Evolutionary conservation across 2,888 invertebrate genomes (phyloP).

Genomic region (Andrena marginata): DNA sequence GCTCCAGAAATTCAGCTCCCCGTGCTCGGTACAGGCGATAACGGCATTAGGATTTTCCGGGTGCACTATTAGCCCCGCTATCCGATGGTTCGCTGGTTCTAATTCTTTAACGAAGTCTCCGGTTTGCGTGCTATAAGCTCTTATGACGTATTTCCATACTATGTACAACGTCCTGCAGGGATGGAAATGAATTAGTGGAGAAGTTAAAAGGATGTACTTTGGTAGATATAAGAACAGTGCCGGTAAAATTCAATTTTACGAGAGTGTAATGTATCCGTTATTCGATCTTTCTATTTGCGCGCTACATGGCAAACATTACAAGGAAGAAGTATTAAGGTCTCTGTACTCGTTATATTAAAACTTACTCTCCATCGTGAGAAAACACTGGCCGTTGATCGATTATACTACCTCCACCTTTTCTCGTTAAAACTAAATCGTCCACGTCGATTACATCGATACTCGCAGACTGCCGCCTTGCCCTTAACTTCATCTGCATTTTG

Average conservation of each 20-base stretch:
- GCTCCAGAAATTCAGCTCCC: slow-evolving; percentile 87
- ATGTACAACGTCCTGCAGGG: slow-evolving; percentile 87
- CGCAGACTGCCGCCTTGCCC: slow-evolving; percentile 1
- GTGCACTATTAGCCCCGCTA: slow-evolving; percentile 86
- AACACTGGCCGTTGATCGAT: slow-evolving; percentile 88
- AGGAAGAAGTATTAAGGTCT: neutral
- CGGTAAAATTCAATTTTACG: too few relatives aligned
- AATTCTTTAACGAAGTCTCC: slow-evolving; percentile 88
- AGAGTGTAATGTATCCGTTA: too few relatives aligned
- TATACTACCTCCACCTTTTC: slow-evolving; percentile 89
- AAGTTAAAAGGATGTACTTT: too few relatives aligned
- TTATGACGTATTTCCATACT: slow-evolving; percentile 87
- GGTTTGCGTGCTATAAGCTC: slow-evolving; percentile 88
- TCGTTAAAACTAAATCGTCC: slow-evolving; percentile 86
- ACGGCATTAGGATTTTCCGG: slow-evolving; percentile 84
- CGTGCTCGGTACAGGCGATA: slow-evolving; percentile 87
- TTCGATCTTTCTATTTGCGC: neutral
- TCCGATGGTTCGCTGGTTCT: slow-evolving; percentile 85
- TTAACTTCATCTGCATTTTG: slow-evolving; percentile 62
- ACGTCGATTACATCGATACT: slow-evolving; percentile 48
- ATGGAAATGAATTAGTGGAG: neutral
- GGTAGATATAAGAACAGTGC: too few relatives aligned
- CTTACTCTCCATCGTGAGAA: slow-evolving; percentile 88
- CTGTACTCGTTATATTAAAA: slow-evolving; percentile 58
- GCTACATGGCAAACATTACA: neutral